phyloP scores from a whole-genome alignment of 2,888 invertebrate genomes.

The Coelinius sp. region DNA sequence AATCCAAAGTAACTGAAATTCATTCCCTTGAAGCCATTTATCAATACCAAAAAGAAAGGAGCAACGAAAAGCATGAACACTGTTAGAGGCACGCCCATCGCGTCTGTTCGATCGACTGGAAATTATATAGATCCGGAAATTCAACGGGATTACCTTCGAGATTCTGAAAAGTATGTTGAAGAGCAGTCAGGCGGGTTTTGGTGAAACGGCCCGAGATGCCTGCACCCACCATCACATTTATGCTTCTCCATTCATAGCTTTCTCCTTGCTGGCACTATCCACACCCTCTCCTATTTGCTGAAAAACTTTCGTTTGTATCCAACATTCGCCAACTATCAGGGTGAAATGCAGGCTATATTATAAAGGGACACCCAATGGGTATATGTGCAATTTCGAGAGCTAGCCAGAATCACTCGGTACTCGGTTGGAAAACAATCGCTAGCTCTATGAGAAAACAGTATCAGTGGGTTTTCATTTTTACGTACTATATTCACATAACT shows the following conservation, averaged over 20 bases:
- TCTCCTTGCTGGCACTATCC: neutral
- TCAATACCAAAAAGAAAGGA: constrained; percentile 24
- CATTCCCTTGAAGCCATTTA: neutral
- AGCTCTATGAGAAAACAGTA: neutral
- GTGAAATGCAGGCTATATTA: constrained; percentile 9
- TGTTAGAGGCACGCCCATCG: constrained; percentile 29
- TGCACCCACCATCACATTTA: constrained; percentile 17
- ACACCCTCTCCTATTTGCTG: neutral
- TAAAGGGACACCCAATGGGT: neutral
- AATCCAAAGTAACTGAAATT: neutral
- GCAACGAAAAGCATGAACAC: constrained; percentile 33
- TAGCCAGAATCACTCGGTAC: constrained; percentile 12
- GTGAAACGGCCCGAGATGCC: constrained; percentile 26
- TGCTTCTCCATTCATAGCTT: constrained; percentile 28
- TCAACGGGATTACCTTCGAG: constrained; percentile 43
- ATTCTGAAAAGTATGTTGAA: constrained; percentile 43
- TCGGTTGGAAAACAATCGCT: constrained; percentile 8
- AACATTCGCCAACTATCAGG: constrained; percentile 21
- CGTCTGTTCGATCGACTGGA: constrained; percentile 43
- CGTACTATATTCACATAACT: neutral
- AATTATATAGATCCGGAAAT: constrained; percentile 46
- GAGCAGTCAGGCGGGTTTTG: constrained; percentile 37
- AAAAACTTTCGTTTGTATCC: constrained; percentile 4
- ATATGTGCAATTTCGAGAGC: constrained; percentile 7
- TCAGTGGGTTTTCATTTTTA: neutral